phyloP scores from a whole-genome alignment of 1,140 invertebrate genomes.

The Ectropis grisescens region DNA sequence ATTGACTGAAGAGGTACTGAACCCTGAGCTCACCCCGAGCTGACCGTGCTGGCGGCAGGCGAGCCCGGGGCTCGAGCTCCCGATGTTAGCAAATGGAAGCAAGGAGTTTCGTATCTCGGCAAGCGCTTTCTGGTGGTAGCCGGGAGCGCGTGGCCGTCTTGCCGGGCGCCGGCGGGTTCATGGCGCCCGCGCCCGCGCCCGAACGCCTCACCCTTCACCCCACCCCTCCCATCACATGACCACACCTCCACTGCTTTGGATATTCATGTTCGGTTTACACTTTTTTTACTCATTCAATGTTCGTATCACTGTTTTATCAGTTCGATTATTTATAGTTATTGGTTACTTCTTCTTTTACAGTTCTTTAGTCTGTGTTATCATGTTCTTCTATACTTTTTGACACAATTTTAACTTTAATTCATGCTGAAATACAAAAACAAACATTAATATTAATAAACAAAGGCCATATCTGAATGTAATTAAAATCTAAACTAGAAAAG shows the following conservation, averaged over 20 bases:
- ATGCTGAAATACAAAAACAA: no score
- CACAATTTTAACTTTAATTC: no score
- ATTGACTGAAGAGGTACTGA: conserved; percentile 73
- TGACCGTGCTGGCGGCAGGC: conserved; percentile 82
- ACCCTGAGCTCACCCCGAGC: conserved; percentile 74
- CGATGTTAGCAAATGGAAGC: conserved; percentile 85
- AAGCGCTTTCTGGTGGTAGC: conserved; percentile 90
- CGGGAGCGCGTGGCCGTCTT: conserved; percentile 81
- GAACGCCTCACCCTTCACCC: conserved; percentile 61
- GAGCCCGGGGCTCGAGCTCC: conserved; percentile 73
- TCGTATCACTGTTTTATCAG: no score
- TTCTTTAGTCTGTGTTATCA: no score
- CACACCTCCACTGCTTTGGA: conserved; percentile 31
- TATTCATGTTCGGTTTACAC: conserved; percentile 34
- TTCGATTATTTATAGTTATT: no score
- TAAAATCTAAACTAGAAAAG: no score
- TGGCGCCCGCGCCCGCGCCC: conserved; percentile 72
- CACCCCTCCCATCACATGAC: conserved; percentile 60
- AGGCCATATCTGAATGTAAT: no score
- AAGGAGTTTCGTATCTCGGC: conserved; percentile 89
- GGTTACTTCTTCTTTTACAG: no score
- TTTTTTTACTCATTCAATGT: no score
- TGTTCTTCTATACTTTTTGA: no score
- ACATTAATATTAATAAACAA: no score
- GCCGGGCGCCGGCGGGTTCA: conserved; percentile 76